Evolutionary conservation across 1,140 invertebrate genomes (phyloP).

Genomic region (Drosophila watanabei): DNA sequence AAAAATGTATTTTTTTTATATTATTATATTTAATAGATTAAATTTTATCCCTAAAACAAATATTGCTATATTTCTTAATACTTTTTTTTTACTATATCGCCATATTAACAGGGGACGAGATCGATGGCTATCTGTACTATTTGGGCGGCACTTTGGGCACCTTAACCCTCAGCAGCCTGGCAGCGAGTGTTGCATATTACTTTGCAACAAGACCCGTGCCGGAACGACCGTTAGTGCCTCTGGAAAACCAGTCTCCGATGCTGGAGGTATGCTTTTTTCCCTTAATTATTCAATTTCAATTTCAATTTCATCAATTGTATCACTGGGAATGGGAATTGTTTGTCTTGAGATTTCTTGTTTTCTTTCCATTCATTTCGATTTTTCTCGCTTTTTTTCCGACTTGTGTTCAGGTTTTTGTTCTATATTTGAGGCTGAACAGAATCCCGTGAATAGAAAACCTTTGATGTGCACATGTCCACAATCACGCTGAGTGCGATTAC

Average conservation of each 20-base stretch:
- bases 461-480: constrained; percentile 78
- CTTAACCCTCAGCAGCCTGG: constrained; percentile 90
- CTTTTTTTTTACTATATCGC: no score
- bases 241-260: constrained; percentile 90
- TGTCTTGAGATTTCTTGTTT: constrained; percentile 34
- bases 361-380: constrained; percentile 10
- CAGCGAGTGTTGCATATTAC: constrained; percentile 90
- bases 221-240: constrained; percentile 91
- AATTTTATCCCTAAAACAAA: no score
- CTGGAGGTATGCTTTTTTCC: constrained; percentile 88
- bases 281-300: constrained; percentile 24
- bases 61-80: no score
- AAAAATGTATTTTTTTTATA: no score
- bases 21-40: no score
- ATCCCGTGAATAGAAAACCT: constrained; percentile 41
- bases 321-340: constrained; percentile 49
- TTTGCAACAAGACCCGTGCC: constrained; percentile 90
- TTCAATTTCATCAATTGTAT: constrained; percentile 55
- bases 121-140: constrained; percentile 92
- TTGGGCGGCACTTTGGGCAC: constrained; percentile 91
- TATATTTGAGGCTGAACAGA: constrained; percentile 63
- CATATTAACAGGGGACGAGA: constrained; percentile 87
- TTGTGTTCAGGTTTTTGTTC: constrained; percentile 19
- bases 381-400: neutral
- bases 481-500: constrained; percentile 47